Percentiles rank a stretch among this genome's conserved stretches.
Conservation (phyloP, 2,113 vertebrate genomes). For the Thalassoma bifasciatum region DNA sequence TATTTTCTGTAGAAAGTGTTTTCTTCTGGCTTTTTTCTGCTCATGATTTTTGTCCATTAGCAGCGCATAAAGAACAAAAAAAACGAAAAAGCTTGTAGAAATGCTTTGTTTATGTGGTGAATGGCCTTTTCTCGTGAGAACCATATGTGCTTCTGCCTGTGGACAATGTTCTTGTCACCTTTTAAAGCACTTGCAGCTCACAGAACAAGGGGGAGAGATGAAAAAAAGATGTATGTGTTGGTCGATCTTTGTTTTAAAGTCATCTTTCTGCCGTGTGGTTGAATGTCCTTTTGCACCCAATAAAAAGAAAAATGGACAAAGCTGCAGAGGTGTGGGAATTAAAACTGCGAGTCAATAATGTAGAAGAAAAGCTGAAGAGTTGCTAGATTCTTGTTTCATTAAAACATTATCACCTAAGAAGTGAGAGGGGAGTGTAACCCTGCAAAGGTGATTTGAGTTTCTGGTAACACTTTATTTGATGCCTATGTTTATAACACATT, state of each 20-base stretch:
- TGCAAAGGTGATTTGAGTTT: conserved; percentile 31
- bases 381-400: conserved; percentile 43
- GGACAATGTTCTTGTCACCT: conserved; percentile 46
- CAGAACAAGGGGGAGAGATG: conserved; percentile 14
- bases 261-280: conserved; percentile 57
- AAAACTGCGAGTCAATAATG: conserved; percentile 7
- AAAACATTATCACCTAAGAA: conserved; percentile 25
- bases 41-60: conserved; percentile 65
- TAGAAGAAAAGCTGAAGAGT: conserved; percentile 13
- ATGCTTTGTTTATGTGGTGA: conserved; percentile 52
- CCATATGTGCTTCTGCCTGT: conserved; percentile 77
- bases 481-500: too few relatives aligned
- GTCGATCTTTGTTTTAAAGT: conserved; percentile 49
- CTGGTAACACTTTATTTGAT: too few relatives aligned
- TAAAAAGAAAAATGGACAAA: conserved; percentile 62
- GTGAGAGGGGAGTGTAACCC: conserved; percentile 19
- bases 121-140: conserved; percentile 79
- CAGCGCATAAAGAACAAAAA: conserved; percentile 34
- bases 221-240: conserved; percentile 39
- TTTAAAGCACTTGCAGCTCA: conserved; percentile 32
- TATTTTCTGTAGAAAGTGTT: conserved; percentile 45
- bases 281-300: conserved; percentile 75
- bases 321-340: conserved; percentile 10
- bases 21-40: conserved; percentile 56
- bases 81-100: conserved; percentile 19